Evolutionary conservation across 2,797 vertebrate genomes (phyloP), one percentile per base, ranked within the genome.

Genomic region (Jordanella pulchra): DNA sequence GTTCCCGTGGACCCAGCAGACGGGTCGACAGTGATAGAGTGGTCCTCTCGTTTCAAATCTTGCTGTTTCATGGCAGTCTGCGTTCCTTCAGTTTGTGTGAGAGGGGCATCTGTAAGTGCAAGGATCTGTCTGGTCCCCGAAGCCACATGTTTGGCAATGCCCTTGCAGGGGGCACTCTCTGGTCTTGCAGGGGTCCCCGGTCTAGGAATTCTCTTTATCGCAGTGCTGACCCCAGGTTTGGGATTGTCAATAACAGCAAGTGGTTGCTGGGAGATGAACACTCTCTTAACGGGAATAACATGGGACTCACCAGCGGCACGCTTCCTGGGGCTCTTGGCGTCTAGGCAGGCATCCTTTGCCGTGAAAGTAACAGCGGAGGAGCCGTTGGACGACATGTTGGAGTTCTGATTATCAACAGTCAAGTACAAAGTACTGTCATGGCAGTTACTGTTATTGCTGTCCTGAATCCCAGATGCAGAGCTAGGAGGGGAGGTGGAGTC

Each of bases 231-330:
- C 77, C 91, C 89, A 74, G 87, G 88, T 89, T 95, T 96, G 76
- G 94, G 91, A 93, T 91, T 86, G 88, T 96, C 96, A 39, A 84
- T 10, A 58, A 86, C 66, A 79, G 87, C 88, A 72, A 91, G 54
- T 67, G 95, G 92, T 86, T 96, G 95, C 89, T 97, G 96, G 79
- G 96, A 96, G 91, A 97, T 95, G 67, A 97, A 95, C 69, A 97
- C 96, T 84, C 98, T 97, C 92, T 99, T 99, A 68, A 97, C 91
- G 67, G 97, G 98, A 82, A 97, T 97, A 66, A 96, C 92, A 82
- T 97, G 96, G 50, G 96, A 92, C 77, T 99, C 97, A 84, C 95
- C 94, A 27, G 92, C 86, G 81, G 92, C 93, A 79, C 97, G 95
- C 91, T 99, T 99, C 84, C 97, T 94, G 69, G 96, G 97, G 90